These are phyloP conservation scores for Pseudachorutes palmiensis DNA, from an alignment of 1,140 invertebrate genomes.

Conservation along the genomic window DNA sequence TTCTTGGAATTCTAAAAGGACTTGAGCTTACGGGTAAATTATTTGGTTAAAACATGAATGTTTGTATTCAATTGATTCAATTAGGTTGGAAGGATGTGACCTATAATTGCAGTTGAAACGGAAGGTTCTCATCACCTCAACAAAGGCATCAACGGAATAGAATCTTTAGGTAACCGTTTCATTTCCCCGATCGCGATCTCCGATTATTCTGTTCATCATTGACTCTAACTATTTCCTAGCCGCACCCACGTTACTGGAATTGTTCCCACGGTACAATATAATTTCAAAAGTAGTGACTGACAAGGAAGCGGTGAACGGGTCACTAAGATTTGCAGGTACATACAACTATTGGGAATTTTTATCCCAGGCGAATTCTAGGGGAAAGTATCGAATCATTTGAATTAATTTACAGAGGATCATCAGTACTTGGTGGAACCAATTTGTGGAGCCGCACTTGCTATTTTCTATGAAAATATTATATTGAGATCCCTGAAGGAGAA, in stretches of 20 bases:
- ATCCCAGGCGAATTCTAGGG: not conserved
- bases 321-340: constrained; percentile 45
- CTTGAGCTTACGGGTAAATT: constrained; percentile 35
- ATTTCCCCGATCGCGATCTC: too few relatives aligned
- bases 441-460: constrained; percentile 47
- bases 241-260: constrained; percentile 41
- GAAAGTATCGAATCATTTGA: too few relatives aligned
- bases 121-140: constrained; percentile 47
- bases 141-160: constrained; percentile 43
- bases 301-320: constrained; percentile 47
- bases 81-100: constrained; percentile 45
- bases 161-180: constrained; percentile 44
- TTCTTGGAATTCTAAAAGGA: constrained; percentile 43
- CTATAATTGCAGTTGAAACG: constrained; percentile 50
- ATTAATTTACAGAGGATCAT: constrained; percentile 47
- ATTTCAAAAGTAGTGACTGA: constrained; percentile 46
- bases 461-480: constrained; percentile 38
- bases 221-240: constrained; percentile 29
- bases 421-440: constrained; percentile 48
- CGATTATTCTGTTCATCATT: too few relatives aligned
- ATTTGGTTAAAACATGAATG: not conserved
- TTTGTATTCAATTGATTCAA: constrained; percentile 11
- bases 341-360: not conserved
- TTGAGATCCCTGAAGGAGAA: constrained; percentile 34
- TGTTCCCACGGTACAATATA: constrained; percentile 40